A percentile compares a stretch with the other conserved stretches of the same genome.
These are phyloP conservation scores for Zhengitettix transpicula DNA, from an alignment of 2,888 invertebrate species.

Conservation along the genomic window DNA sequence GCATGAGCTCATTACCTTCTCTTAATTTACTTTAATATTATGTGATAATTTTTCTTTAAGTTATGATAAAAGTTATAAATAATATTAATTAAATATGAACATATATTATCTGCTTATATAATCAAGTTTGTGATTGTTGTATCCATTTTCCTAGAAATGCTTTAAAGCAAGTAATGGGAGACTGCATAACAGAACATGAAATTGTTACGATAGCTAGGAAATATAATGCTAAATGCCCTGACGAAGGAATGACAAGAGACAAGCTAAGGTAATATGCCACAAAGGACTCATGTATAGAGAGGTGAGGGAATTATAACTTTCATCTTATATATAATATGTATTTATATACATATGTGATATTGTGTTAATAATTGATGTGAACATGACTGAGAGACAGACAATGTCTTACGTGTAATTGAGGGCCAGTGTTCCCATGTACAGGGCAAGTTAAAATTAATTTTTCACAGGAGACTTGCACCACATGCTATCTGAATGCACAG, in stretches of 20 bases:
- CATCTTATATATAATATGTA: background rate
- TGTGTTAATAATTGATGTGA: background rate
- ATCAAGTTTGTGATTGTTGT: background rate
- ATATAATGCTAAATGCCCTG: slow-evolving; percentile 45
- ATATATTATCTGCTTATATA: background rate
- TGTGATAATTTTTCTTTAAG: too few species aligned
- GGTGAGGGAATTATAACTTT: slow-evolving; percentile 22
- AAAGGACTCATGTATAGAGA: slow-evolving; percentile 55
- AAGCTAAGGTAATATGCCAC: slow-evolving; percentile 38
- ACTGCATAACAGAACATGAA: slow-evolving; percentile 62
- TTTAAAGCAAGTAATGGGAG: slow-evolving; percentile 45
- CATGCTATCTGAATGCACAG: too few species aligned
- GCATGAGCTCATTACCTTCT: too few species aligned
- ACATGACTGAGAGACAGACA: background rate
- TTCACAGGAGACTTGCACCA: too few species aligned
- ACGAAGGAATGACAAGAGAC: slow-evolving; percentile 18
- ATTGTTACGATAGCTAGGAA: slow-evolving; percentile 57
- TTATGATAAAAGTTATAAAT: background rate
- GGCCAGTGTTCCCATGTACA: too few species aligned
- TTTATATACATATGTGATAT: background rate
- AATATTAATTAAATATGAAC: background rate
- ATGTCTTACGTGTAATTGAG: background rate
- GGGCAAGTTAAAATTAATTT: too few species aligned
- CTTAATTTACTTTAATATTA: too few species aligned
- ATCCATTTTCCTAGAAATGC: slow-evolving; percentile 33